phyloP scores from a whole-genome alignment of 2,888 invertebrate species.

The Fabriciana adippe region DNA sequence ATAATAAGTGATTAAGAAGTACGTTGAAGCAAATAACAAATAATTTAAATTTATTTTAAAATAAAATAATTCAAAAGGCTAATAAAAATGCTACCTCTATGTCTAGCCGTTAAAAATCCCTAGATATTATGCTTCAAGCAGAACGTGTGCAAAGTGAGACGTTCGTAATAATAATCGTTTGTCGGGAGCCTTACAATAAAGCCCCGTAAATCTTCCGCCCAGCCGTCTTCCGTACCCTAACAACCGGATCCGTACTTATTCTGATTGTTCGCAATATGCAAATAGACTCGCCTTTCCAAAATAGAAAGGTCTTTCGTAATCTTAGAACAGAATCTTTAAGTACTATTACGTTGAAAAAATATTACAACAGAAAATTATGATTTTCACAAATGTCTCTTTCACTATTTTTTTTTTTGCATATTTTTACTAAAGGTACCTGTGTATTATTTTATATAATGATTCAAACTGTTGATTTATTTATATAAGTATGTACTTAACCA shows the following conservation, averaged over 20 bases:
- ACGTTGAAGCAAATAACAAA: neutral
- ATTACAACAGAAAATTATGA: neutral
- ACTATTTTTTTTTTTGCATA: no score
- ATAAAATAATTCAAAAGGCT: neutral
- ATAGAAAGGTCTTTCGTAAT: slow-evolving; percentile 33
- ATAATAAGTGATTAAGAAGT: no score
- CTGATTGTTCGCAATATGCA: slow-evolving; percentile 49
- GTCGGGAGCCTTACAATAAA: slow-evolving; percentile 59
- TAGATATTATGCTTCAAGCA: slow-evolving; percentile 11
- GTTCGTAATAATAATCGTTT: slow-evolving; percentile 62
- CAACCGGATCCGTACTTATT: slow-evolving; percentile 47
- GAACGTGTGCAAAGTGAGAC: slow-evolving; percentile 54
- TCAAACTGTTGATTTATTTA: neutral
- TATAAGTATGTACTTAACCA: neutral
- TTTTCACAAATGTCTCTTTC: neutral
- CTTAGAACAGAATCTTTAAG: slow-evolving; percentile 29
- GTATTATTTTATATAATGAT: neutral
- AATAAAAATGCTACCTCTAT: neutral
- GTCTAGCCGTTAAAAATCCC: slow-evolving; percentile 8
- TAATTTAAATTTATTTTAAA: neutral
- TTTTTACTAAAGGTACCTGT: neutral
- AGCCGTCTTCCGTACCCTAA: slow-evolving; percentile 43
- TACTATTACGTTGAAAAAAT: slow-evolving; percentile 24
- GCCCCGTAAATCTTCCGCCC: slow-evolving; percentile 44
- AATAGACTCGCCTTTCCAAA: slow-evolving; percentile 37